Conservation (phyloP, 2,797 vertebrate species). For the Heterohyrax brucei region DNA sequence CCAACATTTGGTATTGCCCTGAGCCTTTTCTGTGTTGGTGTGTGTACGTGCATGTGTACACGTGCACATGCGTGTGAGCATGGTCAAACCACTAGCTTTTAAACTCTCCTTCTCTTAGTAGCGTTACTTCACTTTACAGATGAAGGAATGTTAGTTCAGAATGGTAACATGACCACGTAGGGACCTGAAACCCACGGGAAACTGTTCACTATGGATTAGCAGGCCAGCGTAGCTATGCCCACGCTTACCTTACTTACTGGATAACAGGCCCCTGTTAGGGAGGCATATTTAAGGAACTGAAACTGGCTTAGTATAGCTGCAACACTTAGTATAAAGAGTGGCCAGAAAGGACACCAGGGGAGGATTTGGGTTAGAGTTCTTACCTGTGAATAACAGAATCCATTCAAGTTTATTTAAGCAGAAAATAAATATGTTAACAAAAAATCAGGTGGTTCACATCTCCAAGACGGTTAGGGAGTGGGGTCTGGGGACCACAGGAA, state of each 20-base stretch:
- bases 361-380: background rate
- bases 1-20: background rate
- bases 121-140: background rate
- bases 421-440: slow-evolving; percentile 17
- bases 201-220: too few relatives aligned
- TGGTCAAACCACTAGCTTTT: background rate
- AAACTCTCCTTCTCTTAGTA: background rate
- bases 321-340: background rate
- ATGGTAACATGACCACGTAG: too few relatives aligned
- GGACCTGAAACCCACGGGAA: too few relatives aligned
- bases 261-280: too few relatives aligned
- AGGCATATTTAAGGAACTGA: too few relatives aligned
- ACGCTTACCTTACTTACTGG: too few relatives aligned
- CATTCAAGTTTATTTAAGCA: background rate
- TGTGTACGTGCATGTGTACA: too few relatives aligned
- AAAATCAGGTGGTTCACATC: background rate
- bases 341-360: background rate
- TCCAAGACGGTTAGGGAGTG: background rate
- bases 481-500: background rate
- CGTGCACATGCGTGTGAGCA: too few relatives aligned
- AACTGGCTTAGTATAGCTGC: background rate
- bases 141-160: too few relatives aligned
- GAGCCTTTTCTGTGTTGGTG: too few relatives aligned
- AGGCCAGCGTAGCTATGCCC: too few relatives aligned
- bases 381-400: background rate